These are phyloP conservation scores for Pyrrhosoma nymphula DNA, from an alignment of 2,888 invertebrate species.

Conservation along the genomic window DNA sequence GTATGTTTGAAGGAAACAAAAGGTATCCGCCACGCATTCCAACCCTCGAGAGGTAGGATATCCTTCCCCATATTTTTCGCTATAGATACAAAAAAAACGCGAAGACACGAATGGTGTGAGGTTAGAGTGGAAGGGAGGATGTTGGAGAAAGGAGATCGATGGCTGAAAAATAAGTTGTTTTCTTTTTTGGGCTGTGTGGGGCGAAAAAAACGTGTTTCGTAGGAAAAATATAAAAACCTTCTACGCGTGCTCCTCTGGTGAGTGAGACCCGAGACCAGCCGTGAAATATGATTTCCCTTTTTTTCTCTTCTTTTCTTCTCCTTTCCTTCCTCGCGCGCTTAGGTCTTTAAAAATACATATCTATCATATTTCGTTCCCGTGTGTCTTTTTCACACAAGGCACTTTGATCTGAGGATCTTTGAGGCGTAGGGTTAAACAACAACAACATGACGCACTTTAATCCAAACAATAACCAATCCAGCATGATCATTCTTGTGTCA, in stretches of 20 bases:
- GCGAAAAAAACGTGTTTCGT: background rate
- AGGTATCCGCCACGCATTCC: background rate
- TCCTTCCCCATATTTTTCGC: background rate
- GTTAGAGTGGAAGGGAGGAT: background rate
- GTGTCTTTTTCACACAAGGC: background rate
- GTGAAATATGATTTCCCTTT: constrained; percentile 8
- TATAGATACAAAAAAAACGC: background rate
- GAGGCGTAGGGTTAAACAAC: background rate
- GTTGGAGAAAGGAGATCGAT: background rate
- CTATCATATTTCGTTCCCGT: background rate
- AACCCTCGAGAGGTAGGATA: background rate
- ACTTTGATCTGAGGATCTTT: background rate
- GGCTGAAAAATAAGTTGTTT: background rate
- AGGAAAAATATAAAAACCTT: background rate
- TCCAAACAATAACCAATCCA: too few relatives aligned
- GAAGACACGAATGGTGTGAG: background rate
- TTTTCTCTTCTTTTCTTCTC: background rate
- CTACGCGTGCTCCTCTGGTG: background rate
- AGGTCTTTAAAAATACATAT: background rate
- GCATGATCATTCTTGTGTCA: too few relatives aligned
- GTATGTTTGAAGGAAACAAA: background rate
- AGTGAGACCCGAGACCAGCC: background rate
- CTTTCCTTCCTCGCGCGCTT: background rate
- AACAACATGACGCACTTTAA: background rate
- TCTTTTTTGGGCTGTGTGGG: background rate